Base-by-base conservation (phyloP, 92 coral and sea anemone species). In the Palythoa caribaeorum region DNA sequence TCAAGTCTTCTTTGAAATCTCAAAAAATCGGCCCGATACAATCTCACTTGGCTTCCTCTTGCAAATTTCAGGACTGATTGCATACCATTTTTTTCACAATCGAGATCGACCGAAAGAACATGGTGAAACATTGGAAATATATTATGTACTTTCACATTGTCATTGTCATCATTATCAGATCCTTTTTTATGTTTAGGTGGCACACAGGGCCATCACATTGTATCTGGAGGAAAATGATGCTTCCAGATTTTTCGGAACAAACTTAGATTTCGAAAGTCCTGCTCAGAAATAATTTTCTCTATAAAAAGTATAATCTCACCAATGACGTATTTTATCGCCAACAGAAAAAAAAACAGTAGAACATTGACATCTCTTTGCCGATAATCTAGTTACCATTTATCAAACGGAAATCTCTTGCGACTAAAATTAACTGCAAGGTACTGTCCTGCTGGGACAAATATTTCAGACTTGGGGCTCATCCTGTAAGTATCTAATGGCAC, bases 81-180 rank as follows among this genome's bases (percentile, higher is more conserved):
- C 76, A 35, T 19, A 3, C 76, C 76, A 71, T 71, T 71, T 71
- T 71, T 71, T 71, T 71, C 76, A 71, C 40, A 71, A 39, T 71
- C 76, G 76, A 71, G 47, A 71, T 71, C 76, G 76, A 71, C 44
- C 40, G 76, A 71, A 21, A 71, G 44, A 71, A 71, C 76, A 71
- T 39, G 76, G 76, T 71, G 44, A 71, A n/a, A n/a, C n/a, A n/a
- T n/a, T n/a, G n/a, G n/a, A n/a, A n/a, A n/a, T n/a, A n/a, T n/a
- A n/a, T n/a, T n/a, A n/a, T n/a, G n/a, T n/a, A n/a, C n/a, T n/a
- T n/a, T n/a, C n/a, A n/a, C n/a, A n/a, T n/a, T n/a, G n/a, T n/a
- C n/a, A n/a, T n/a, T n/a, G n/a, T 5, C n/a, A n/a, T n/a, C n/a
- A n/a, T n/a, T n/a, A n/a, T n/a, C n/a, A n/a, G n/a, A n/a, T n/a